These are phyloP conservation scores for Sclerodermus sp. DNA, from an alignment of 2,888 invertebrate species.

Conservation along the genomic window DNA sequence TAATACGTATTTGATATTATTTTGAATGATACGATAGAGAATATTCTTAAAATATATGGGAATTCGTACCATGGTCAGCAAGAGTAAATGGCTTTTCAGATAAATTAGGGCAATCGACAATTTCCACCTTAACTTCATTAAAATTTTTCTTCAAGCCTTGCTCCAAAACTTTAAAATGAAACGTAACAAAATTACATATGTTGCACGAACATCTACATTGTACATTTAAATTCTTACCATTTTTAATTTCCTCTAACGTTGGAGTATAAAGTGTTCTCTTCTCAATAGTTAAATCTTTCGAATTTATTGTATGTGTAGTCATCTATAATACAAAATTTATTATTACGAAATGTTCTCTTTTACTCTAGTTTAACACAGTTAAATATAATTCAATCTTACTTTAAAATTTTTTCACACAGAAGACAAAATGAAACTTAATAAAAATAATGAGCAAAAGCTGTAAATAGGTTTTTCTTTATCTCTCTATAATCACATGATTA, in stretches of 20 bases:
- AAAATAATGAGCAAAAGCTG: too few species aligned
- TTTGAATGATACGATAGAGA: too few species aligned
- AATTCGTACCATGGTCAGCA: constrained; percentile 70
- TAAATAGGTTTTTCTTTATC: too few species aligned
- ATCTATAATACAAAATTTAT: too few species aligned
- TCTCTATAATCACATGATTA: too few species aligned
- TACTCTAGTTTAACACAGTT: too few species aligned
- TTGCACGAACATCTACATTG: background rate
- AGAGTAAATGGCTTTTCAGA: constrained; percentile 77
- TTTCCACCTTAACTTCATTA: constrained; percentile 69
- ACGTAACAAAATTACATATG: background rate
- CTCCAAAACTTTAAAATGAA: constrained; percentile 66
- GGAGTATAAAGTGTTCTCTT: constrained; percentile 55
- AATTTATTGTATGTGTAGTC: constrained; percentile 29
- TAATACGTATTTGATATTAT: too few species aligned
- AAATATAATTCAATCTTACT: too few species aligned
- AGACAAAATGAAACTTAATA: too few species aligned
- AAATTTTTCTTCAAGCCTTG: constrained; percentile 73
- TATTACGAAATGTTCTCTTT: constrained; percentile 17
- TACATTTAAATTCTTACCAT: constrained; percentile 51
- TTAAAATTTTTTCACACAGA: too few species aligned
- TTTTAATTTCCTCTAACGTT: constrained; percentile 67
- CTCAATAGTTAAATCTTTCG: constrained; percentile 29
- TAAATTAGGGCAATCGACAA: constrained; percentile 86
- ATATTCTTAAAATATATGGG: background rate